Evolutionary conservation across 2,888 invertebrate genomes (phyloP).

Genomic region (Leptura quadrifasciata): DNA sequence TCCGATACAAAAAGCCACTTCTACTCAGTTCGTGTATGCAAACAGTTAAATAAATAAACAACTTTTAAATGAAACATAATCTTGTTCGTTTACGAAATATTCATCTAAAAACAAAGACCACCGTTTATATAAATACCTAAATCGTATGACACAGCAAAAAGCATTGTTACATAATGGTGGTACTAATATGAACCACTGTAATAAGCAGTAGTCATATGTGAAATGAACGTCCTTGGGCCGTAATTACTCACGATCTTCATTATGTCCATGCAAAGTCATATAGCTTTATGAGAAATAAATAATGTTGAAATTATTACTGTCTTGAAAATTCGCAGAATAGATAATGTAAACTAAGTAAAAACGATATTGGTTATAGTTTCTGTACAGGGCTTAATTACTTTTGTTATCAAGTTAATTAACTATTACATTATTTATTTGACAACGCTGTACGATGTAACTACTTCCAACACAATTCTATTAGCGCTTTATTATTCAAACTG

Average conservation of each 20-base stretch:
- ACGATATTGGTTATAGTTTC: background rate
- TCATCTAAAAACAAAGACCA: no score
- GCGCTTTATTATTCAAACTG: no score
- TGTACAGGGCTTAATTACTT: no score
- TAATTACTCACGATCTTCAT: conserved; percentile 34
- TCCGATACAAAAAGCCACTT: no score
- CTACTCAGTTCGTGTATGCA: no score
- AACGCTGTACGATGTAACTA: no score
- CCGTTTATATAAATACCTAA: background rate
- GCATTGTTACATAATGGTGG: conserved; percentile 18
- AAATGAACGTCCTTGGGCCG: conserved; percentile 31
- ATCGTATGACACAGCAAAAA: background rate
- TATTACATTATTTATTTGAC: no score
- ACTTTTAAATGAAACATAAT: no score
- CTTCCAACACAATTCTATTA: no score
- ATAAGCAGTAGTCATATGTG: conserved; percentile 25
- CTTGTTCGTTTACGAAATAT: no score
- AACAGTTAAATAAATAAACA: no score
- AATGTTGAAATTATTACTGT: background rate
- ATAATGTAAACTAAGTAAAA: background rate
- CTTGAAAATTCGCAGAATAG: background rate
- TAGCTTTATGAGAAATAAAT: conserved; percentile 32
- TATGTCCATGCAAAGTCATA: conserved; percentile 32
- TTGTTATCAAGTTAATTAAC: no score
- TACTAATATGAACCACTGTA: conserved; percentile 25